A percentile compares a stretch with the other conserved stretches of the same genome.
phyloP scores from a whole-genome alignment of 2,888 invertebrate genomes.

The Spicauda simplicius region DNA sequence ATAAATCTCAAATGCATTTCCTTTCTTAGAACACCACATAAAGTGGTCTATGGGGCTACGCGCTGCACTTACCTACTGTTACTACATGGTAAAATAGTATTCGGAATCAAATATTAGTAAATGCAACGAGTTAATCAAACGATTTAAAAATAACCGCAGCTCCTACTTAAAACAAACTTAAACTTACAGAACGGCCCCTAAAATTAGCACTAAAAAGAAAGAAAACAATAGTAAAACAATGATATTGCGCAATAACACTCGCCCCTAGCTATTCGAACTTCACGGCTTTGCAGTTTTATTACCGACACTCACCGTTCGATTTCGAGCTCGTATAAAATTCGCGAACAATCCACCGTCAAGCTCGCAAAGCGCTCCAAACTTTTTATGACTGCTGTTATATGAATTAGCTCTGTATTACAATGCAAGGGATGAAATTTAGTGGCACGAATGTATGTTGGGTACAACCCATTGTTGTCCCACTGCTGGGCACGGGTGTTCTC shows the following conservation, averaged over 20 bases:
- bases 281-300: constrained; percentile 22
- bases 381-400: not conserved
- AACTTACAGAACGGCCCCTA: not conserved
- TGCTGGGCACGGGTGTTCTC: too few relatives aligned
- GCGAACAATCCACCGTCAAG: constrained; percentile 2
- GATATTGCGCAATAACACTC: constrained; percentile 12
- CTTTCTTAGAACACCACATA: too few relatives aligned
- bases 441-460: too few relatives aligned
- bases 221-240: constrained; percentile 11
- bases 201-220: constrained; percentile 5
- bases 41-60: too few relatives aligned
- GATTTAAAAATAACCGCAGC: too few relatives aligned
- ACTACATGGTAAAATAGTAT: too few relatives aligned
- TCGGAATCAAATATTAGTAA: too few relatives aligned
- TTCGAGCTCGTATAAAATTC: constrained; percentile 7
- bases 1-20: too few relatives aligned
- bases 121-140: too few relatives aligned
- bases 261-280: constrained; percentile 10
- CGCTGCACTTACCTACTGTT: too few relatives aligned
- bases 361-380: not conserved
- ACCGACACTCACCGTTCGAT: constrained; percentile 9
- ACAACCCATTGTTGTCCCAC: too few relatives aligned
- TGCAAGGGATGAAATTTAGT: not conserved
- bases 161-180: too few relatives aligned
- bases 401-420: not conserved